Base-by-base conservation (phyloP, 2,113 vertebrate species). In the Sprattus sprattus region DNA sequence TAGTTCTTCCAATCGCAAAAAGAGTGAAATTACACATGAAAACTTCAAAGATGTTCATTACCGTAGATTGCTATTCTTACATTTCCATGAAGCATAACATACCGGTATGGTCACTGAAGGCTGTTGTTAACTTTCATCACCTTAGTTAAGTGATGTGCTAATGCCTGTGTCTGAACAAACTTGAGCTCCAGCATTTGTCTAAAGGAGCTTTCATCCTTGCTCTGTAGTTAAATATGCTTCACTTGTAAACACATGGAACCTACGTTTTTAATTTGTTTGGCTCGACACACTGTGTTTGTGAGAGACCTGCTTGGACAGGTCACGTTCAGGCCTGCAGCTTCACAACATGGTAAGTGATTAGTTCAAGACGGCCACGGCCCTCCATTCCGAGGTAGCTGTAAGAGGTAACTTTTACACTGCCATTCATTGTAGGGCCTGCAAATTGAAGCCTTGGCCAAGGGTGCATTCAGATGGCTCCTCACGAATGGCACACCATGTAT, bases 401-500 rank as follows among this genome's bases (percentile, higher is more conserved):
- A 32, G 28, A 78, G 71, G 71, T 78, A 32, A 78, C 71, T 78
- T 87, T 88, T 85, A 25, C 57, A 49, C 87, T 87, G 22, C 83
- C 84, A 82, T 84, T 86, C 46, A 71, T 86, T 39, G 71, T 84
- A 86, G 82, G 83, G 87, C 86, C 89, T 64, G 9, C 75, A 92
- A 93, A 92, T 84, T 86, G 90, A 85, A 85, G 90, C 90, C 85
- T 91, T 92, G 87, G 86, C 78, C 7, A 25, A 22, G 16, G 84
- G 90, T 90, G 86, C 82, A 90, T 91, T 86, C 87, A 91, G 90
- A 85, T 8, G 87, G 86, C 91, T 89, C 82, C 86, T 84, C 87
- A 57, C 81, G 88, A 84, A 83, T 88, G 91, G 88, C 88, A 47
- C 88, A 91, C 87, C 91, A 85, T 93, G 91, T 92, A 86, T 91